Evolutionary conservation across 2,797 vertebrate genomes (phyloP).

Genomic region (Syndactyla subalaris): DNA sequence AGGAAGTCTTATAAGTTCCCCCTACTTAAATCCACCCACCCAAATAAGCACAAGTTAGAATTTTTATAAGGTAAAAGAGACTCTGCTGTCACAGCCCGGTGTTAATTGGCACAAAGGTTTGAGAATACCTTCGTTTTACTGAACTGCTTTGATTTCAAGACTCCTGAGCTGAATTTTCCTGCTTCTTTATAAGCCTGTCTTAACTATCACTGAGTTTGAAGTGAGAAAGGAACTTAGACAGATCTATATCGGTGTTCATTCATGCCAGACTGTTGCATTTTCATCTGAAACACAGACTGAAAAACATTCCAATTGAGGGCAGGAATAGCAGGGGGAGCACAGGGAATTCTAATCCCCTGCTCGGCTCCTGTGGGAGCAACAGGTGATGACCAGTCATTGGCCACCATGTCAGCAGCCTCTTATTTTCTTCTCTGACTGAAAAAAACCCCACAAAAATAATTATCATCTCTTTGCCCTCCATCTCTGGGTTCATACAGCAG

Average conservation of each 20-base stretch:
- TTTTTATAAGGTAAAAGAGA: conserved; percentile 42
- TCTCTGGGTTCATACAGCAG: background rate
- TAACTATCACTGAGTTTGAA: conserved; percentile 55
- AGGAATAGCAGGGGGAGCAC: background rate
- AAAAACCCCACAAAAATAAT: too few species aligned
- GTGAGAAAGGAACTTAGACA: conserved; percentile 55
- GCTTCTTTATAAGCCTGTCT: conserved; percentile 56
- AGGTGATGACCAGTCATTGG: background rate
- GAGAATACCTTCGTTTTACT: conserved; percentile 30
- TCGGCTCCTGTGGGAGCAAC: background rate
- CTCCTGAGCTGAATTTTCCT: conserved; percentile 29
- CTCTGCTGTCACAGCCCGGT: conserved; percentile 26
- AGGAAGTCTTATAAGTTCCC: conserved; percentile 13
- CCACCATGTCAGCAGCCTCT: background rate
- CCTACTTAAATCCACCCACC: conserved; percentile 55
- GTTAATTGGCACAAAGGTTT: conserved; percentile 60
- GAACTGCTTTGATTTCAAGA: conserved; percentile 56
- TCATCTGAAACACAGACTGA: background rate
- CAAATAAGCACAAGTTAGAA: conserved; percentile 1
- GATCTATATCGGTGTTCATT: conserved; percentile 51
- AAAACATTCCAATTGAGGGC: conserved; percentile 4
- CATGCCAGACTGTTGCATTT: conserved; percentile 53
- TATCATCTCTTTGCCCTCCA: background rate
- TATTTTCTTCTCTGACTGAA: background rate
- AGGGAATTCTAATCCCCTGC: background rate